phyloP scores from a whole-genome alignment of 1,140 invertebrate species.

The Drosophila biarmipes region DNA sequence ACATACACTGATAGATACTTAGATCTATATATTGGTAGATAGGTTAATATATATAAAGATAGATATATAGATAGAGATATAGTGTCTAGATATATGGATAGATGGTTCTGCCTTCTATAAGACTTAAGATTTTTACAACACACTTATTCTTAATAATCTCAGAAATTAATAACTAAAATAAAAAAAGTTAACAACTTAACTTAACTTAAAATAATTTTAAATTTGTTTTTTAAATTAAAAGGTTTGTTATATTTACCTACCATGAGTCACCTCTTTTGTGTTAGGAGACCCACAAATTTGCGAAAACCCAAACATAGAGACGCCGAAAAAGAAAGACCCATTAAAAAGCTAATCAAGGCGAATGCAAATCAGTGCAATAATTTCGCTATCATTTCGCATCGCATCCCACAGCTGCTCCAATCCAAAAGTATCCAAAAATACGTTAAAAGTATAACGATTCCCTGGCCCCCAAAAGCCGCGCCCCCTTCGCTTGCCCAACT shows the following conservation, averaged over 20 bases:
- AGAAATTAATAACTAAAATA: no score
- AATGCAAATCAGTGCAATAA: constrained; percentile 35
- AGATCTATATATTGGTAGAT: no score
- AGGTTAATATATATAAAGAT: no score
- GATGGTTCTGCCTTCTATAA: no score
- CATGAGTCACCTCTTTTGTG: neutral
- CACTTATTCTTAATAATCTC: no score
- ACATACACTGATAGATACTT: no score
- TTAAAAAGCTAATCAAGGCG: constrained; percentile 3
- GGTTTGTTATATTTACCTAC: neutral
- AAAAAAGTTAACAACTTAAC: no score
- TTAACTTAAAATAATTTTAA: no score
- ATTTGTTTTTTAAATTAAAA: no score
- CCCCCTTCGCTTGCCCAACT: constrained; percentile 23
- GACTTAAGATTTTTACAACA: no score
- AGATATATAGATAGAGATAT: no score
- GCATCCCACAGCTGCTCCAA: neutral
- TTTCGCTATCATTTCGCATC: constrained; percentile 27
- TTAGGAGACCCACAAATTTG: neutral
- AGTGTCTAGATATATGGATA: no score
- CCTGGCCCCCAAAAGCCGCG: constrained; percentile 4
- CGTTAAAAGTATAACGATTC: constrained; percentile 25
- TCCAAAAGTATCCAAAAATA: constrained; percentile 14
- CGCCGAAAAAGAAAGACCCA: constrained; percentile 12
- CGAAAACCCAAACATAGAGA: neutral